Percentiles rank a stretch among this genome's conserved stretches.
Conservation (phyloP, 2,113 vertebrate genomes). For the Pterocles orientalis region DNA sequence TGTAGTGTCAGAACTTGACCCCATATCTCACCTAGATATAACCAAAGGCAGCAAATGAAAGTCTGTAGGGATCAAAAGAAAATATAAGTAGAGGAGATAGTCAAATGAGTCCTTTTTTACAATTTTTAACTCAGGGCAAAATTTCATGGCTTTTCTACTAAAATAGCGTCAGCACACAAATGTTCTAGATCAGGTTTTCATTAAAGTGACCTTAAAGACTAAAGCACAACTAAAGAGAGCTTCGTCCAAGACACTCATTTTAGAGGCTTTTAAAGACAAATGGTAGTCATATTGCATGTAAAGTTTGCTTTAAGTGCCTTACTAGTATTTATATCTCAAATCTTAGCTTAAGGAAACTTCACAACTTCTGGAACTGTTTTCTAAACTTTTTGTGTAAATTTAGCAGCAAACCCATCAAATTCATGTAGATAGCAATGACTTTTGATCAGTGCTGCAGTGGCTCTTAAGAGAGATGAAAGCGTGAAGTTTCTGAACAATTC, state of each 20-base stretch:
- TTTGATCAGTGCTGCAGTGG: not conserved
- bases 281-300: not conserved
- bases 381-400: not conserved
- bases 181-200: not conserved
- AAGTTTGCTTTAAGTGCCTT: not conserved
- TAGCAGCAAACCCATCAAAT: not conserved
- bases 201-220: not conserved
- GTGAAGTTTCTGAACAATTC: not conserved
- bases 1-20: not conserved
- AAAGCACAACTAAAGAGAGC: not conserved
- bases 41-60: not conserved
- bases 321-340: not conserved
- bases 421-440: not conserved
- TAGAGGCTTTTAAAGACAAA: not conserved
- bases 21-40: not conserved
- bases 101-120: not conserved
- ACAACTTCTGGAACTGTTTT: not conserved
- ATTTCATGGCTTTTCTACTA: not conserved
- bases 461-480: not conserved
- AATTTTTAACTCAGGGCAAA: constrained; percentile 21
- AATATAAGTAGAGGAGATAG: constrained; percentile 22
- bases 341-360: not conserved
- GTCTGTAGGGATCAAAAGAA: not conserved
- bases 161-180: not conserved
- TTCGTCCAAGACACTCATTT: not conserved